These are phyloP conservation scores for Drosophila biarmipes DNA, from an alignment of 1,140 invertebrate genomes.

Conservation along the genomic window DNA sequence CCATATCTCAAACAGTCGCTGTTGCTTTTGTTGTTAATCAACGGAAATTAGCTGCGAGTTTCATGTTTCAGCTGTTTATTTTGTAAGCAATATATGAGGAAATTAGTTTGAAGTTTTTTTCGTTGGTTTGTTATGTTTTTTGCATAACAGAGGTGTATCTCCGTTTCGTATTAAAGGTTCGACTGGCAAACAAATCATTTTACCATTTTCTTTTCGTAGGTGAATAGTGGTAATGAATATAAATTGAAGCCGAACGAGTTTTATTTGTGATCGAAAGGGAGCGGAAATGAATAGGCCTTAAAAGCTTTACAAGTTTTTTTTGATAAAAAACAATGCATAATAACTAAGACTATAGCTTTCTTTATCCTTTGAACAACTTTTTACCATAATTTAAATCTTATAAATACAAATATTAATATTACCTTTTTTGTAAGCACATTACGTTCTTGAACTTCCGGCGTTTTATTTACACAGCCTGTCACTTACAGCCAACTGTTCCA, in stretches of 20 bases:
- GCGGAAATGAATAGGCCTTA: neutral
- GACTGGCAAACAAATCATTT: constrained; percentile 10
- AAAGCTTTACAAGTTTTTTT: too few relatives aligned
- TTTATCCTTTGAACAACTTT: too few relatives aligned
- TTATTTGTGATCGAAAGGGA: neutral
- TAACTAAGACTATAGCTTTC: too few relatives aligned
- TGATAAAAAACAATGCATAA: fast-evolving
- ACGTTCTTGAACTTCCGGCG: neutral
- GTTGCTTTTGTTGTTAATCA: constrained; percentile 37
- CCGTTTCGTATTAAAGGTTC: constrained; percentile 8
- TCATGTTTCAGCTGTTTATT: constrained; percentile 38
- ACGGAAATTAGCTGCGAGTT: constrained; percentile 66
- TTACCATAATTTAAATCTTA: neutral
- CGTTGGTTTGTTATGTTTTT: constrained; percentile 31
- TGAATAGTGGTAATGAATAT: constrained; percentile 2
- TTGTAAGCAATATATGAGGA: constrained; percentile 59
- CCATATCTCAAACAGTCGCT: constrained; percentile 20
- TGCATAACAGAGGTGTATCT: constrained; percentile 47
- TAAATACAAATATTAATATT: too few relatives aligned
- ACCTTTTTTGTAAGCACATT: too few relatives aligned
- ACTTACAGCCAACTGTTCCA: neutral
- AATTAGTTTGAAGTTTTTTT: constrained; percentile 48
- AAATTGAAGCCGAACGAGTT: constrained; percentile 2
- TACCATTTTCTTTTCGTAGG: neutral
- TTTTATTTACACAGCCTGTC: neutral